A percentile compares a stretch with the other conserved stretches of the same genome.
phyloP scores from a whole-genome alignment of 2,113 vertebrate species.

The Dermatemys mawii region DNA sequence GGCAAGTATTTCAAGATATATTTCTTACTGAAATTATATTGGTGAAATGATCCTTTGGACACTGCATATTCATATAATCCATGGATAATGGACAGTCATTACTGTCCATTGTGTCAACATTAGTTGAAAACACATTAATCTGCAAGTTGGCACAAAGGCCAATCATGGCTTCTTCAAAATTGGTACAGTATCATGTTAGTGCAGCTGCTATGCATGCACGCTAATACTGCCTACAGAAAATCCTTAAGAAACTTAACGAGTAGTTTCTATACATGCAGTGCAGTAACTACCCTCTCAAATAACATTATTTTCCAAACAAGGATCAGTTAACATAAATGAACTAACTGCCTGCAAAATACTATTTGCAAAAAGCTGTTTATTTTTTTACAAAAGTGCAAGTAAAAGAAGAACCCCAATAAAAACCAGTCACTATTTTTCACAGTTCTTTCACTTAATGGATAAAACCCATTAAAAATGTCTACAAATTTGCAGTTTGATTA shows the following conservation, averaged over 20 bases:
- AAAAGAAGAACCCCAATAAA: not conserved
- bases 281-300: not conserved
- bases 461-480: not conserved
- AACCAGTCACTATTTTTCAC: not conserved
- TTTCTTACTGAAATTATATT: not conserved
- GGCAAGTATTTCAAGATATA: not conserved
- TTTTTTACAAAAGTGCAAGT: not conserved
- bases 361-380: not conserved
- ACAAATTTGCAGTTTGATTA: fast-evolving
- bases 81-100: conserved; percentile 6
- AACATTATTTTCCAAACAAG: not conserved
- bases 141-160: conserved; percentile 29
- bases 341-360: not conserved
- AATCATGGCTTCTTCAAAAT: not conserved
- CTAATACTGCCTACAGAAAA: not conserved
- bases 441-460: fast-evolving
- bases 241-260: not conserved
- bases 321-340: not conserved
- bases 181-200: fast-evolving
- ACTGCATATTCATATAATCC: not conserved
- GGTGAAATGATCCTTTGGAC: not conserved
- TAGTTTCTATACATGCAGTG: not conserved
- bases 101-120: not conserved
- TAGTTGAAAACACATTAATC: conserved; percentile 14
- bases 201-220: not conserved